phyloP scores from a whole-genome alignment of 2,888 invertebrate genomes.

The Xestia c-nigrum region DNA sequence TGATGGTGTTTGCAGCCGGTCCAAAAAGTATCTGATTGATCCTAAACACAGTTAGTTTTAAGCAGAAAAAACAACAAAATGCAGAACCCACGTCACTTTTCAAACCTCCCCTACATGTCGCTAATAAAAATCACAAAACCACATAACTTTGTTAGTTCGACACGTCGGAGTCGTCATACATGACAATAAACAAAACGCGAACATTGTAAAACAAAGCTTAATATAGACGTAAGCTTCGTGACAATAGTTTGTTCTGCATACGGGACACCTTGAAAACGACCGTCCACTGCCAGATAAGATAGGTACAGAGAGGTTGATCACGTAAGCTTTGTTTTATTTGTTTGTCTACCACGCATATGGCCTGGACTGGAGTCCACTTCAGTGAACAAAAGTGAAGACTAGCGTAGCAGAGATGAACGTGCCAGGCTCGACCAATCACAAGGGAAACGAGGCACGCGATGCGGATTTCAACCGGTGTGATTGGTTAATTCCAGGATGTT shows the following conservation, averaged over 20 bases:
- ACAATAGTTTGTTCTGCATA: slow-evolving; percentile 68
- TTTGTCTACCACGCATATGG: background rate
- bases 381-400: background rate
- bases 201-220: slow-evolving; percentile 73
- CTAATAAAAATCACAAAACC: slow-evolving; percentile 32
- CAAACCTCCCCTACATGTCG: background rate
- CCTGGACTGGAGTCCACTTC: background rate
- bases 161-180: slow-evolving; percentile 46
- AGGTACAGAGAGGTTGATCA: background rate
- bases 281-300: background rate
- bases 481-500: background rate
- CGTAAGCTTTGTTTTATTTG: background rate
- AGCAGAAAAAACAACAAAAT: background rate
- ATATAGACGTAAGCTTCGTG: slow-evolving; percentile 71
- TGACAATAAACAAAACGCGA: slow-evolving; percentile 70
- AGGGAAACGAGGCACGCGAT: background rate
- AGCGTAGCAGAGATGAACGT: background rate
- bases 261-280: slow-evolving; percentile 65
- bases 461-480: background rate
- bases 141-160: slow-evolving; percentile 12
- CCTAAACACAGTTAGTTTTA: background rate
- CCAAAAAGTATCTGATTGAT: background rate
- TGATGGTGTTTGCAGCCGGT: background rate
- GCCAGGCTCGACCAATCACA: background rate
- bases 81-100: background rate